Evolutionary conservation across 2,888 invertebrate genomes (phyloP), one percentile per base, ranked within the genome.

Genomic region (Oligia strigilis): DNA sequence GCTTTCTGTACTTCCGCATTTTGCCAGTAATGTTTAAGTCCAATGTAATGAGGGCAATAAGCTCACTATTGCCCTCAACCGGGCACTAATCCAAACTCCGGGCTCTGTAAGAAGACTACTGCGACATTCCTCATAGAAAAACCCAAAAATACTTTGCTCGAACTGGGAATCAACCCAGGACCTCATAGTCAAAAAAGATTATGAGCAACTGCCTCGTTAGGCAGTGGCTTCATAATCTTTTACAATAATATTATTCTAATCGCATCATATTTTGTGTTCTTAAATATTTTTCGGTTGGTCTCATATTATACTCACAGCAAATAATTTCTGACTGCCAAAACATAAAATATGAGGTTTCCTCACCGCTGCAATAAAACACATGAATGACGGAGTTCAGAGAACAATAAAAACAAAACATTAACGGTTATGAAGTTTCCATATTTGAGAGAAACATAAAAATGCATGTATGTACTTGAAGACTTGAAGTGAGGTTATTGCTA

Each of bases 401-500:
- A 73, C 58, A 75, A 69, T 75, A 77, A 81, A 71, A 64, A 71
- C 65, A 73, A 78, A 75, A 83, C 72, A 49, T 43, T 46, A 55
- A 69, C 69, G 66, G 71, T 82, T 66, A 77, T 80, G 49, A 86
- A 58, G 43, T 62, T 58, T 67, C 88, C 88, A 82, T 83, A 72
- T 67, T n/a, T 81, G 62, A 67, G 3, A 66, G 36, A 69, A 70
- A 65, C 70, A 84, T 83, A 82, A 78, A 55, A 84, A 82, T 79
- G 17, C 55, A 72, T 74, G 72, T 43, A 40, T 4, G 40, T 73
- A 84, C 83, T 83, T 75, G 78, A 72, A 73, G 46, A 86, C 83
- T 83, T 76, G 73, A 74, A 73, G 60, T 75, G 62, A 89, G 86
- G 84, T 85, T 83, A 75, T 70, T 66, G 64, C 81, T 85, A 86